Evolutionary conservation across 2,888 invertebrate species (phyloP).

Genomic region (Kryphioiulus occultus): DNA sequence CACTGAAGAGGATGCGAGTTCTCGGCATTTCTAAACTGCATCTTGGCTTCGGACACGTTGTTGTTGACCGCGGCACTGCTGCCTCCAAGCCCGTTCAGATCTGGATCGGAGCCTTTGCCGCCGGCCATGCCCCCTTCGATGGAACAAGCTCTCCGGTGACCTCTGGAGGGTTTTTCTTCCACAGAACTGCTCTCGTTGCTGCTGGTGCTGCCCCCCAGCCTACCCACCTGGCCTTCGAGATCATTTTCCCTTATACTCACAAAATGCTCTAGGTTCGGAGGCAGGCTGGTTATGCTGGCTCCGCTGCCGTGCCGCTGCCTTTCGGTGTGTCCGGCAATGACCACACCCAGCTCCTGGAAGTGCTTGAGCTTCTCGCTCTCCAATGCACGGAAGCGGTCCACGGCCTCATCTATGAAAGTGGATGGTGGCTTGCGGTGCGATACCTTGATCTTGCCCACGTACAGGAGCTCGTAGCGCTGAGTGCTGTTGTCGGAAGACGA

Average conservation of each 20-base stretch:
- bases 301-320: constrained; percentile 61
- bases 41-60: constrained; percentile 39
- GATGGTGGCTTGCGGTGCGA: constrained; percentile 86
- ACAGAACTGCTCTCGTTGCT: constrained; percentile 15
- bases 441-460: constrained; percentile 89
- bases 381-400: constrained; percentile 81
- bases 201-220: background rate
- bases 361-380: constrained; percentile 73
- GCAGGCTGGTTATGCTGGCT: constrained; percentile 60
- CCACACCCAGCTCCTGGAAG: constrained; percentile 52
- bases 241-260: constrained; percentile 60
- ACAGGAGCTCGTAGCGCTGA: constrained; percentile 74
- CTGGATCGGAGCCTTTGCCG: background rate
- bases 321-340: constrained; percentile 41
- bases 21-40: constrained; percentile 41
- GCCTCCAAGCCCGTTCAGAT: background rate
- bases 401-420: constrained; percentile 87
- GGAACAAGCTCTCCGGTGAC: background rate
- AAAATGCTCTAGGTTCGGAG: constrained; percentile 57
- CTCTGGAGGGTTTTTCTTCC: background rate
- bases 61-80: too few species aligned
- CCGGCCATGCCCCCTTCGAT: background rate
- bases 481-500: constrained; percentile 51
- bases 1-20: background rate
- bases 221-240: constrained; percentile 56